Conservation (phyloP, 1,140 invertebrate species). For the Drosophila obscura region DNA sequence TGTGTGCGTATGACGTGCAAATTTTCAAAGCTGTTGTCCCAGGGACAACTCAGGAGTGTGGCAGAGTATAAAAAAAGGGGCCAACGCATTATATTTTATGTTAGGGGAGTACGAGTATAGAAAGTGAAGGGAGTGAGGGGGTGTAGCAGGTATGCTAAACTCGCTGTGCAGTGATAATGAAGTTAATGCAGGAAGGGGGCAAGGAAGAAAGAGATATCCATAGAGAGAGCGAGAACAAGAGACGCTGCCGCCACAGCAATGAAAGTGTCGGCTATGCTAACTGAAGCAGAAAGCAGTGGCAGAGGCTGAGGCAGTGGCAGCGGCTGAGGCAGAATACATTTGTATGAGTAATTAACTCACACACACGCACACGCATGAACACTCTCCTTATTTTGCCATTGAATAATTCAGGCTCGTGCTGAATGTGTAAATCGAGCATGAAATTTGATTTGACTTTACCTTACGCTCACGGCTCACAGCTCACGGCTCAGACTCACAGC, state of each 20-base stretch:
- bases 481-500: neutral
- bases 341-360: conserved; percentile 47
- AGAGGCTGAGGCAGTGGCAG: neutral
- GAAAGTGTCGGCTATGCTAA: conserved; percentile 33
- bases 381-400: conserved; percentile 8
- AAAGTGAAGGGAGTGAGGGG: neutral
- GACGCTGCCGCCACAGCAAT: conserved; percentile 25
- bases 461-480: neutral
- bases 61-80: conserved; percentile 32
- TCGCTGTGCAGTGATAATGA: conserved; percentile 74
- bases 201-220: neutral
- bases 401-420: conserved; percentile 54
- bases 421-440: conserved; percentile 59
- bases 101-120: conserved; percentile 36
- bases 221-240: neutral
- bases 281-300: conserved; percentile 21
- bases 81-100: conserved; percentile 70
- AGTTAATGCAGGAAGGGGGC: conserved; percentile 57
- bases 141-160: conserved; percentile 33
- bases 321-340: neutral
- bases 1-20: conserved; percentile 78
- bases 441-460: conserved; percentile 52
- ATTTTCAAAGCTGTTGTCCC: conserved; percentile 72
- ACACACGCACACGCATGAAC: conserved; percentile 15
- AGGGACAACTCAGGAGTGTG: conserved; percentile 19